Base-by-base conservation (phyloP, 2,888 invertebrate genomes). In the Chydorus sphaericus region DNA sequence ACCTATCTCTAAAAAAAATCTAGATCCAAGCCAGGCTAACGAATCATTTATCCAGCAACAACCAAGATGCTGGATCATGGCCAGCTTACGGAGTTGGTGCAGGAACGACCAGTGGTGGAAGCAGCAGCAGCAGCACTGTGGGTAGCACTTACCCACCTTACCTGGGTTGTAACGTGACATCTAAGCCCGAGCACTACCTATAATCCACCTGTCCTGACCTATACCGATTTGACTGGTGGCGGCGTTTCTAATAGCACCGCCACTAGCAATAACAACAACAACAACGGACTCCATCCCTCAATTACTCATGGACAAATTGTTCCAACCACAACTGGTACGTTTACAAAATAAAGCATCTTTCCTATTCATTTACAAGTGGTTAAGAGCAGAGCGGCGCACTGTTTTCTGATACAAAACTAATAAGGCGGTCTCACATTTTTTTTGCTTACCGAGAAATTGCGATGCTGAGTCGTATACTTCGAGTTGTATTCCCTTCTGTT, bases 171-270 rank as follows among this genome's bases (percentile, higher is more conserved):
- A 52, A 52, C n/a, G 36, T 52, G 20, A 52, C 31, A 26, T 52
- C 52, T n/a, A 6, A 52, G 52, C n/a, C 52, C 52, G n/a, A 23
- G 33, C 33, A n/a, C 52, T 52, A 52, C 52, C 6, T 52, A 52
- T n/a, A 52, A 52, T 36, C 52, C 52, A 5, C 52, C 52, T 31
- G 52, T 36, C 23, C 26, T 52, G 52, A 52, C 52, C 52, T 52
- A 52, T 26, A 36, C 52, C 23, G 52, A 52, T 26, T 20, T 52
- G 16, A 37, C 36, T 23, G 36, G 8, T 11, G 36, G 33, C 16
- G 44, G 44, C 23, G n/a, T n/a, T n/a, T 26, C 14, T 44, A 28
- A 28, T 26, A 44, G 23, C 14, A 44, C 44, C 11, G 16, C 44
- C 8, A 14, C 44, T 10, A 26, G 44, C 44, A 44, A 44, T 28